These are phyloP conservation scores for Linurgus olivaceus DNA, from an alignment of 2,797 vertebrate genomes.

Conservation along the genomic window DNA sequence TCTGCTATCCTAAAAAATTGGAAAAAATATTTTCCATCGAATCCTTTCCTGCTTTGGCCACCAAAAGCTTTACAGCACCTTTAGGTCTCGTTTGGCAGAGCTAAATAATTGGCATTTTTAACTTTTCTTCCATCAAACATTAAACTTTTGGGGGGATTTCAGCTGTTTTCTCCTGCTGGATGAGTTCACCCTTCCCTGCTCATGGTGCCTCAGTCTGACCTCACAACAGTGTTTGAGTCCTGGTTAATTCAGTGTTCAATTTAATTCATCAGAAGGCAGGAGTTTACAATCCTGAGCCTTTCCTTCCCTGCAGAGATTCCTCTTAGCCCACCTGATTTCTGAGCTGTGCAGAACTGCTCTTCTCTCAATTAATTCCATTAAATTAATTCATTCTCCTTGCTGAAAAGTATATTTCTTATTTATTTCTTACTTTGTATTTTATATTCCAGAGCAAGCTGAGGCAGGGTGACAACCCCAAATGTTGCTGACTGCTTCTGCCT, in stretches of 20 bases:
- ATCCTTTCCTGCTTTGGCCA: background rate
- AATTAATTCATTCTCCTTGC: background rate
- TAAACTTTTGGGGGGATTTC: background rate
- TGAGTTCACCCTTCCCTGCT: background rate
- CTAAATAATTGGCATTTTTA: background rate
- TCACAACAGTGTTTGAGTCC: fast-evolving
- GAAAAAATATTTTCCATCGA: background rate
- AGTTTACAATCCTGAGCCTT: background rate
- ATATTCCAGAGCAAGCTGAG: background rate
- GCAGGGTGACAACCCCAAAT: background rate
- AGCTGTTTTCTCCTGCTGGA: background rate
- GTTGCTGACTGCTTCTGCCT: background rate
- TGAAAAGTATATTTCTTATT: background rate
- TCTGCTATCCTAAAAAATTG: background rate
- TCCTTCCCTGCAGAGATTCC: background rate
- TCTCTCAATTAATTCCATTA: background rate
- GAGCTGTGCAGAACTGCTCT: background rate
- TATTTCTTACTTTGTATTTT: too few relatives aligned
- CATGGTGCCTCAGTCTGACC: background rate
- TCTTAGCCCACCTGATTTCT: background rate
- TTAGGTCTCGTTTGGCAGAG: background rate
- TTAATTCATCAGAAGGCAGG: background rate
- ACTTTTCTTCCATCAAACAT: background rate
- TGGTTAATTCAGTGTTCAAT: background rate
- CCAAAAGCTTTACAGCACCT: background rate